phyloP scores from a whole-genome alignment of 2,888 invertebrate species.

The Argyra leucocephala region DNA sequence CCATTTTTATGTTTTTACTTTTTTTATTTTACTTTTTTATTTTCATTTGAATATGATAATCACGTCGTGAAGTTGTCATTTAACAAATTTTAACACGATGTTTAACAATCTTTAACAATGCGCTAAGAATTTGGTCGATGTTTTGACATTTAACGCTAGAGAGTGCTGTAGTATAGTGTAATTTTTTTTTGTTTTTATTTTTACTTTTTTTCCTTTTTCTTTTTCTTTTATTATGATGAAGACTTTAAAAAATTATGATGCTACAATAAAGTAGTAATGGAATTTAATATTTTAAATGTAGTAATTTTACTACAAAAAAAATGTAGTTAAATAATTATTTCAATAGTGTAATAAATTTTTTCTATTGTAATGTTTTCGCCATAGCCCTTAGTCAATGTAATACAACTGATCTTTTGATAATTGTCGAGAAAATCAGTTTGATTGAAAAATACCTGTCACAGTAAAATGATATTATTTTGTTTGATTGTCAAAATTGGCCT shows the following conservation, averaged over 20 bases:
- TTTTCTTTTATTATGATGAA: background rate
- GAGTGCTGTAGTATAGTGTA: background rate
- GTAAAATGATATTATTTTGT: too few relatives aligned
- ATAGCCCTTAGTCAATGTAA: too few relatives aligned
- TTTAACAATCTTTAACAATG: constrained; percentile 20
- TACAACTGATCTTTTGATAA: too few relatives aligned
- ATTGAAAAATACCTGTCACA: too few relatives aligned
- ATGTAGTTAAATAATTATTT: too few relatives aligned
- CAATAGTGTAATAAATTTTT: too few relatives aligned
- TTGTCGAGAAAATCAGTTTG: too few relatives aligned
- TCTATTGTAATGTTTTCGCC: too few relatives aligned
- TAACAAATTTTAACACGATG: constrained; percentile 32
- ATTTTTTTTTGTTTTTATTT: background rate
- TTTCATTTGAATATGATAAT: constrained; percentile 25
- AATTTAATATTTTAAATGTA: too few relatives aligned
- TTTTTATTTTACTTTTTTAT: background rate
- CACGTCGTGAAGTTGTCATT: constrained; percentile 32
- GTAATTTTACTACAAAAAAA: background rate
- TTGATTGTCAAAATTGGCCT: too few relatives aligned
- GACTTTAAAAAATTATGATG: background rate
- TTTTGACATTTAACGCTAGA: constrained; percentile 1
- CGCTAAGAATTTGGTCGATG: constrained; percentile 4
- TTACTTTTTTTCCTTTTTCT: too few relatives aligned
- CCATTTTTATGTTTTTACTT: background rate
- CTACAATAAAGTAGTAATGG: too few relatives aligned